Percentiles rank a stretch among this genome's conserved stretches.
These are phyloP conservation scores for Saguinus midas DNA, from an alignment of 2,113 vertebrate species.

Conservation along the genomic window DNA sequence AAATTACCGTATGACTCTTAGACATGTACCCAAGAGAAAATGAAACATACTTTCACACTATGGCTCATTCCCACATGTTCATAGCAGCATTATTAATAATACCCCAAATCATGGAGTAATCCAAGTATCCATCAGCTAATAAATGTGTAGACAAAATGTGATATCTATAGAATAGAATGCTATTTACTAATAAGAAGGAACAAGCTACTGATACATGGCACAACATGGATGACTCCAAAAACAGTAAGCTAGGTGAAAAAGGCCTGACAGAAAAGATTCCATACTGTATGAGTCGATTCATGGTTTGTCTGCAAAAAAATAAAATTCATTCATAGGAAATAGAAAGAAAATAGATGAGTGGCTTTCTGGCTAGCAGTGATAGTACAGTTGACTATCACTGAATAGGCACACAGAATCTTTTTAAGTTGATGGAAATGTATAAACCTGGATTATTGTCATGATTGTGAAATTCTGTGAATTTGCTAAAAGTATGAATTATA, in stretches of 20 bases:
- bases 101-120: not conserved
- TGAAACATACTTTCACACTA: not conserved
- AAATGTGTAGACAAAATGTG: not conserved
- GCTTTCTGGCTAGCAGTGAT: not conserved
- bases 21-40: not conserved
- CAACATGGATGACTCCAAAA: not conserved
- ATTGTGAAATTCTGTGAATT: not conserved
- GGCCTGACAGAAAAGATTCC: not conserved
- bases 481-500: not conserved
- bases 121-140: not conserved
- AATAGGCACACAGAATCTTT: not conserved
- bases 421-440: not conserved
- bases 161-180: not conserved
- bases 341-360: not conserved
- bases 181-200: not conserved
- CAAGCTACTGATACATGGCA: too few relatives aligned
- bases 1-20: not conserved
- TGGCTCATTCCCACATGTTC: not conserved
- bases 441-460: not conserved
- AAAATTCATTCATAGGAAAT: not conserved
- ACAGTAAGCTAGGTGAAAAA: not conserved
- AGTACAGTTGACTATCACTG: not conserved
- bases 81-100: not conserved
- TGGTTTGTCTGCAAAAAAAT: not conserved
- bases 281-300: not conserved